phyloP scores from a whole-genome alignment of 37 sponge, comb jelly and placozoan genomes.

The Cladorhizidae sp. region DNA sequence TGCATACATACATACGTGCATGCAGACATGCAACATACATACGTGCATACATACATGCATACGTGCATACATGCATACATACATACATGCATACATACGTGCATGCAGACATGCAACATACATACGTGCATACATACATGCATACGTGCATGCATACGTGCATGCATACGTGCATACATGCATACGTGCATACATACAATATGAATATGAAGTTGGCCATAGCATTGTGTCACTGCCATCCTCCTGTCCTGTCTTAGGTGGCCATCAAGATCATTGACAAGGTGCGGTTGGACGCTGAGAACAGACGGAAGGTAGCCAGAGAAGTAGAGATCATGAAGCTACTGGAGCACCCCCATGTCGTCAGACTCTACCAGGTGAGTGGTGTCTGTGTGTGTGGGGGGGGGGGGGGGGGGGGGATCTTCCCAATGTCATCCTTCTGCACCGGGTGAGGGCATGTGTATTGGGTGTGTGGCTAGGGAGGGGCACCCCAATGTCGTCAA shows the following conservation, averaged over 20 bases:
- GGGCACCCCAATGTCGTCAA: too few relatives aligned
- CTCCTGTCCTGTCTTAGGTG: slow-evolving; percentile 60
- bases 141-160: too few relatives aligned
- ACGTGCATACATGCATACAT: slow-evolving; percentile 9
- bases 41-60: not conserved
- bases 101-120: slow-evolving; percentile 11
- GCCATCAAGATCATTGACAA: slow-evolving; percentile 98
- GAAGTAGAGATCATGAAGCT: slow-evolving; percentile 97
- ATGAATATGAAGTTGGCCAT: not conserved
- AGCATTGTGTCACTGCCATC: not conserved
- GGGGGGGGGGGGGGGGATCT: too few relatives aligned
- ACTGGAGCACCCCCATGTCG: slow-evolving; percentile 90
- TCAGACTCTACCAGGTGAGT: slow-evolving; percentile 94
- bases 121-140: slow-evolving; percentile 22
- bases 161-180: too few relatives aligned
- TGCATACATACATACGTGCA: not conserved
- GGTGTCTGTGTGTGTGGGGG: too few relatives aligned
- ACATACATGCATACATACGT: slow-evolving; percentile 21
- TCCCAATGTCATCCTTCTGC: too few relatives aligned
- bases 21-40: too few relatives aligned
- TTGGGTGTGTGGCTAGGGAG: too few relatives aligned
- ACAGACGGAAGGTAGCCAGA: slow-evolving; percentile 78
- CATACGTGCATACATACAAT: too few relatives aligned
- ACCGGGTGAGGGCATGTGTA: too few relatives aligned
- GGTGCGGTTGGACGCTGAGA: slow-evolving; percentile 81